A percentile compares a stretch with the other conserved stretches of the same genome.
These are phyloP conservation scores for Eupithecia vulgata DNA, from an alignment of 2,888 invertebrate genomes.

Conservation along the genomic window DNA sequence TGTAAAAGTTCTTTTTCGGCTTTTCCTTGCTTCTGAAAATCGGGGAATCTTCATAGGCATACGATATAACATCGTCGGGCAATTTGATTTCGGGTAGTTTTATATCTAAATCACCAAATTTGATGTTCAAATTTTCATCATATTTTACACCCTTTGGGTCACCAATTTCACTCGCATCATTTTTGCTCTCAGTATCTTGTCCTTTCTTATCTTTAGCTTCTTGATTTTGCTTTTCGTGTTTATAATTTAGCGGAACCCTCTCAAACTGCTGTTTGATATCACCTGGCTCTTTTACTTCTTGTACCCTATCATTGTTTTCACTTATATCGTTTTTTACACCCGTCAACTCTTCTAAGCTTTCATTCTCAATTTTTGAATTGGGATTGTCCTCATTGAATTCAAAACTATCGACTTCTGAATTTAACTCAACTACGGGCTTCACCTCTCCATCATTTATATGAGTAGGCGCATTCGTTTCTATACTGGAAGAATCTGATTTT, in stretches of 20 bases:
- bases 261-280: slow-evolving; percentile 78
- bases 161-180: slow-evolving; percentile 60
- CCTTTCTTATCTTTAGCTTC: slow-evolving; percentile 33
- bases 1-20: slow-evolving; percentile 50
- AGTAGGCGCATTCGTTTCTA: slow-evolving; percentile 50
- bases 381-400: slow-evolving; percentile 54
- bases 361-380: slow-evolving; percentile 49
- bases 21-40: slow-evolving; percentile 50
- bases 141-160: slow-evolving; percentile 59
- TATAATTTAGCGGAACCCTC: slow-evolving; percentile 76
- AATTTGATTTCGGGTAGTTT: slow-evolving; percentile 78
- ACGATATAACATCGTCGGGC: slow-evolving; percentile 75
- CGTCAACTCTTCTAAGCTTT: slow-evolving; percentile 58
- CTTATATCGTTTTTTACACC: slow-evolving; percentile 49
- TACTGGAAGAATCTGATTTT: slow-evolving; percentile 40
- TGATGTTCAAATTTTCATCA: slow-evolving; percentile 72
- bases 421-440: slow-evolving; percentile 74
- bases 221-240: slow-evolving; percentile 58
- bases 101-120: slow-evolving; percentile 73
- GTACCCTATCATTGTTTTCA: slow-evolving; percentile 52
- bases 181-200: slow-evolving; percentile 44
- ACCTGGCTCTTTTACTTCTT: slow-evolving; percentile 43
- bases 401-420: slow-evolving; percentile 57
- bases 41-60: slow-evolving; percentile 57
- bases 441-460: slow-evolving; percentile 70